Conservation (phyloP, 2,888 invertebrate species). For the Sinodicranocentrus sp. region DNA sequence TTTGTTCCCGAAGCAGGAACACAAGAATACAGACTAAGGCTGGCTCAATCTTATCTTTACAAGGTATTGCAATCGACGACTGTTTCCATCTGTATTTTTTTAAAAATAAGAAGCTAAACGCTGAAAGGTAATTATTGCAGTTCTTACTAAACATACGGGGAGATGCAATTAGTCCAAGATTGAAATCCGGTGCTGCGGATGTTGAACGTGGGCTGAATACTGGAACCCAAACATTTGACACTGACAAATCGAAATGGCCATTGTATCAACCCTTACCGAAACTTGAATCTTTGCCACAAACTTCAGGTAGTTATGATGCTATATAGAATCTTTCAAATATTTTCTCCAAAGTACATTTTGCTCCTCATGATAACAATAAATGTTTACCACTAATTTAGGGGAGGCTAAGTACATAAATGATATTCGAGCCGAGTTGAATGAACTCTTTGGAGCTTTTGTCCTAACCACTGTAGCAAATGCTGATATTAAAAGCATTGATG, state of each 20-base stretch:
- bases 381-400: conserved; percentile 81
- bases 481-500: conserved; percentile 77
- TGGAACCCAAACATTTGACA: conserved; percentile 86
- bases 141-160: conserved; percentile 79
- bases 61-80: conserved; percentile 23
- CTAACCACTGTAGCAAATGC: conserved; percentile 78
- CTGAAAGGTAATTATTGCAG: conserved; percentile 86
- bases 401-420: conserved; percentile 86
- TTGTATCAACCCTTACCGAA: conserved; percentile 86
- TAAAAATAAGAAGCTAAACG: no score
- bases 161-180: background rate
- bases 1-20: conserved; percentile 67
- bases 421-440: conserved; percentile 75
- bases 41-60: conserved; percentile 44
- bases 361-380: background rate
- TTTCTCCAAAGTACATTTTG: background rate
- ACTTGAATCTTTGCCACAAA: conserved; percentile 84
- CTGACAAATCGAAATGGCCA: conserved; percentile 85
- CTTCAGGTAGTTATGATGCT: conserved; percentile 79
- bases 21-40: conserved; percentile 23
- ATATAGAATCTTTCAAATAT: background rate
- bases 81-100: background rate
- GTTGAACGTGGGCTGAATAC: conserved; percentile 25
- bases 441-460: conserved; percentile 78
- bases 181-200: conserved; percentile 44